Percentiles rank a stretch among this genome's conserved stretches.
Evolutionary conservation across 2,888 invertebrate genomes (phyloP).

Genomic region (Cetonia aurata): DNA sequence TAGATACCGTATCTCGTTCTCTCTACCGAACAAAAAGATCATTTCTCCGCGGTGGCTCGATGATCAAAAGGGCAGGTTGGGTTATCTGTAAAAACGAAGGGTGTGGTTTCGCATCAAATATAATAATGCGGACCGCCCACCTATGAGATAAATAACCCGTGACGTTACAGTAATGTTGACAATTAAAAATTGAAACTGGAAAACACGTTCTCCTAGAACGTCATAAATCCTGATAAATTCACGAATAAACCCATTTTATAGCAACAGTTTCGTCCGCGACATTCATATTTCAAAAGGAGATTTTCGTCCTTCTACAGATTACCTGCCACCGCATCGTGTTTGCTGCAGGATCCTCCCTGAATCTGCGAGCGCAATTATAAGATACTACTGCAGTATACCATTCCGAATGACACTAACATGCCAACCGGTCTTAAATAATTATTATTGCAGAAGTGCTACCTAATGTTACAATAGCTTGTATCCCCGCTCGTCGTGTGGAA

Average conservation of each 20-base stretch:
- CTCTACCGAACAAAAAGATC: too few relatives aligned
- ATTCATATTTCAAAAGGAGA: slow-evolving; percentile 4
- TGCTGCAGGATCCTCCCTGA: slow-evolving; percentile 34
- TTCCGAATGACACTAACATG: neutral
- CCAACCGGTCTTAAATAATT: slow-evolving; percentile 41
- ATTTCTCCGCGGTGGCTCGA: too few relatives aligned
- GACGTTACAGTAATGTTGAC: too few relatives aligned
- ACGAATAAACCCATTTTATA: neutral
- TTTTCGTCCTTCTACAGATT: neutral
- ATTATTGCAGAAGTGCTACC: slow-evolving; percentile 40
- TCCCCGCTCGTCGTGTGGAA: too few relatives aligned
- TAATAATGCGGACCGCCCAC: too few relatives aligned
- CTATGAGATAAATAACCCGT: too few relatives aligned
- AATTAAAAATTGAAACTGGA: too few relatives aligned
- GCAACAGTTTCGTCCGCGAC: neutral
- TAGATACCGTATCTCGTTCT: too few relatives aligned
- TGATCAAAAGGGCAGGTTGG: too few relatives aligned
- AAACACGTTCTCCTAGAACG: too few relatives aligned
- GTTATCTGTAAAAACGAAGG: too few relatives aligned
- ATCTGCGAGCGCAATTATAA: slow-evolving; percentile 32
- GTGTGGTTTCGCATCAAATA: too few relatives aligned
- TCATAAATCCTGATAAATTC: neutral
- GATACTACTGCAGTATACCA: slow-evolving; percentile 21
- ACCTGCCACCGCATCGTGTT: slow-evolving; percentile 22
- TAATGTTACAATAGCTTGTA: slow-evolving; percentile 38